These are phyloP conservation scores for Gila orcuttii DNA, from an alignment of 2,113 vertebrate genomes.

Conservation along the genomic window DNA sequence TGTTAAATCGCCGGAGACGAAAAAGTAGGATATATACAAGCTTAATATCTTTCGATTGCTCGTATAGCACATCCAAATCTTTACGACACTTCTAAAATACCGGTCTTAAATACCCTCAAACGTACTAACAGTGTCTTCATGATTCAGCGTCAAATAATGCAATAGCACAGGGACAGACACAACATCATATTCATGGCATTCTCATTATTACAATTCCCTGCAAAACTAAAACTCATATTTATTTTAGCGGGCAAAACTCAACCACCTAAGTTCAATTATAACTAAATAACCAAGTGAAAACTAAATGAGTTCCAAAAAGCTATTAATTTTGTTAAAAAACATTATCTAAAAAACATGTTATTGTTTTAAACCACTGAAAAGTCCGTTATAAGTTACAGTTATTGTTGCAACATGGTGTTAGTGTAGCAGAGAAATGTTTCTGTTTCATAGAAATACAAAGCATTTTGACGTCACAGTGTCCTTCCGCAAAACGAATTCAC, in stretches of 20 bases:
- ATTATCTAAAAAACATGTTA: neutral
- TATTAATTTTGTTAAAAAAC: neutral
- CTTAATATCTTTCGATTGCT: neutral
- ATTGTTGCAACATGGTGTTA: neutral
- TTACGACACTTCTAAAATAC: neutral
- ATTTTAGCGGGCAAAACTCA: neutral
- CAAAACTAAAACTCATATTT: neutral
- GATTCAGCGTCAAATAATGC: neutral
- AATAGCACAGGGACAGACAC: neutral
- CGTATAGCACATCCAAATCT: neutral
- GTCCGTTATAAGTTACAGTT: neutral
- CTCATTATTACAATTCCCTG: neutral
- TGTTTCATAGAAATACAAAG: neutral
- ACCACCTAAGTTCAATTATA: neutral
- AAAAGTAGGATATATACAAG: neutral
- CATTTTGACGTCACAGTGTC: neutral
- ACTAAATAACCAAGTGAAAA: neutral
- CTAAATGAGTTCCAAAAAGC: neutral
- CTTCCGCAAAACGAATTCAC: conserved; percentile 10
- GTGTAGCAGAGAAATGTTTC: neutral
- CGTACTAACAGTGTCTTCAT: neutral
- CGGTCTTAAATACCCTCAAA: neutral
- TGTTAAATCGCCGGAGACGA: neutral
- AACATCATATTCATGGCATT: neutral
- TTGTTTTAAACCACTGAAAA: neutral